phyloP scores from a whole-genome alignment of 2,797 vertebrate genomes.

The Chromis chromis region DNA sequence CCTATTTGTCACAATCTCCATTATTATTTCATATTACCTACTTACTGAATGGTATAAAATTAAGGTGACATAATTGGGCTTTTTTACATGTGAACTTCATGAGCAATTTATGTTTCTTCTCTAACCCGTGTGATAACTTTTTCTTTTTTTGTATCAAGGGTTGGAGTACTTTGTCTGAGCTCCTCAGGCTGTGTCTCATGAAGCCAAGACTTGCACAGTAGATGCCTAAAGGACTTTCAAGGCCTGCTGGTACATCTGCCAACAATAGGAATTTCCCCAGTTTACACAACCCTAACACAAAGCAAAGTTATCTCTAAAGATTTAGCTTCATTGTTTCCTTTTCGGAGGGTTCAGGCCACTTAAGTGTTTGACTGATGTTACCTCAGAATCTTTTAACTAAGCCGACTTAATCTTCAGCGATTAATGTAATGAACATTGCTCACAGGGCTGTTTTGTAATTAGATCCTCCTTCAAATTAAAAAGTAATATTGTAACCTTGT shows the following conservation, averaged over 20 bases:
- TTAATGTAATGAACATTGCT: slow-evolving; percentile 64
- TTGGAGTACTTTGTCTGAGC: slow-evolving; percentile 77
- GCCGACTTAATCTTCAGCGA: slow-evolving; percentile 61
- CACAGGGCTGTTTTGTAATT: slow-evolving; percentile 55
- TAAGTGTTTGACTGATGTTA: slow-evolving; percentile 63
- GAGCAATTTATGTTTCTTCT: slow-evolving; percentile 62
- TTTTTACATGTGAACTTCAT: slow-evolving; percentile 18
- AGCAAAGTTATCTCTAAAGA: slow-evolving; percentile 74
- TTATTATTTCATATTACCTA: slow-evolving; percentile 76
- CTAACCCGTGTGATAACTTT: slow-evolving; percentile 50
- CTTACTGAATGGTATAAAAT: slow-evolving; percentile 50
- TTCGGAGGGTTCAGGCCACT: slow-evolving; percentile 56
- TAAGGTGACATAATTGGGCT: slow-evolving; percentile 66
- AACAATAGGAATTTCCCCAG: slow-evolving; percentile 89
- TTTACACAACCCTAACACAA: slow-evolving; percentile 82
- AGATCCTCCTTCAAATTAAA: slow-evolving; percentile 42
- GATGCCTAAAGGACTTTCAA: slow-evolving; percentile 82
- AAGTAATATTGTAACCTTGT: slow-evolving; percentile 36
- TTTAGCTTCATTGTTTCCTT: slow-evolving; percentile 67
- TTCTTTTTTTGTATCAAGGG: slow-evolving; percentile 42
- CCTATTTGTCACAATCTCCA: slow-evolving; percentile 74
- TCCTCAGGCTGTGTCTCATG: slow-evolving; percentile 79
- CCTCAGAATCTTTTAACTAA: slow-evolving; percentile 52
- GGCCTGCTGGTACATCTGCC: slow-evolving; percentile 81
- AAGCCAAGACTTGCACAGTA: slow-evolving; percentile 79